These are phyloP conservation scores for Palythoa grandiflora DNA, from an alignment of 92 coral and sea anemone species.

Conservation along the genomic window DNA sequence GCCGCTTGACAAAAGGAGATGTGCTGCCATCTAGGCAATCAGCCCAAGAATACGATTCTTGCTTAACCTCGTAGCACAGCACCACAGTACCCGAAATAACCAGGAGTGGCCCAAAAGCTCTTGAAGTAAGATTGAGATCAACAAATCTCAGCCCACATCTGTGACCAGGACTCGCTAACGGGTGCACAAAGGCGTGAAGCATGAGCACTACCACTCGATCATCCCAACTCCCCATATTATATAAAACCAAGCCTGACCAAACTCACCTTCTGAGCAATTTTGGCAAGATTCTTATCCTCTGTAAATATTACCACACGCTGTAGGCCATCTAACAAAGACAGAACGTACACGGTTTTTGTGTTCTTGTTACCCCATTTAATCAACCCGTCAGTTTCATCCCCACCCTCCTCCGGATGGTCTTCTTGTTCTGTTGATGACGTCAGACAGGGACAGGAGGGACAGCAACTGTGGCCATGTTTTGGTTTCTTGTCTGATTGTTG, in stretches of 20 bases:
- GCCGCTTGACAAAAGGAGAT: too few species aligned
- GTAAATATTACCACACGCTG: slow-evolving; percentile 89
- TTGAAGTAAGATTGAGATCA: too few species aligned
- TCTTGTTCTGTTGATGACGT: slow-evolving; percentile 52
- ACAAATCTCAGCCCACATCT: too few species aligned
- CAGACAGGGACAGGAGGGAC: slow-evolving; percentile 49
- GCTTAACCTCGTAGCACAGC: too few species aligned
- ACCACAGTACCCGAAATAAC: too few species aligned
- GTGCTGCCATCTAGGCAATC: too few species aligned
- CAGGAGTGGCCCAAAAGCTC: too few species aligned
- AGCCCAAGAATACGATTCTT: too few species aligned
- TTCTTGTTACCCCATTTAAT: slow-evolving; percentile 35
- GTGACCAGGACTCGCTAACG: too few species aligned
- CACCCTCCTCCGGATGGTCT: slow-evolving; percentile 44
- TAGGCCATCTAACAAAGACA: slow-evolving; percentile 85
- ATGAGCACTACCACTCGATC: too few species aligned
- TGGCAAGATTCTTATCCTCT: slow-evolving; percentile 71
- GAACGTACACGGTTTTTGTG: slow-evolving; percentile 85
- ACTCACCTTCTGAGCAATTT: slow-evolving; percentile 75
- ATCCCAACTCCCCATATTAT: too few species aligned
- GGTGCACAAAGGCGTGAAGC: too few species aligned
- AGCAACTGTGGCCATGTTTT: slow-evolving; percentile 36
- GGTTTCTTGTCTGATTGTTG: slow-evolving; percentile 63
- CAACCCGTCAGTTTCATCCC: slow-evolving; percentile 75
- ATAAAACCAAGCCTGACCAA: neutral